Evolutionary conservation across 1,140 invertebrate genomes (phyloP), one percentile per base, ranked within the genome.

Genomic region (Globodera rostochiensis): DNA sequence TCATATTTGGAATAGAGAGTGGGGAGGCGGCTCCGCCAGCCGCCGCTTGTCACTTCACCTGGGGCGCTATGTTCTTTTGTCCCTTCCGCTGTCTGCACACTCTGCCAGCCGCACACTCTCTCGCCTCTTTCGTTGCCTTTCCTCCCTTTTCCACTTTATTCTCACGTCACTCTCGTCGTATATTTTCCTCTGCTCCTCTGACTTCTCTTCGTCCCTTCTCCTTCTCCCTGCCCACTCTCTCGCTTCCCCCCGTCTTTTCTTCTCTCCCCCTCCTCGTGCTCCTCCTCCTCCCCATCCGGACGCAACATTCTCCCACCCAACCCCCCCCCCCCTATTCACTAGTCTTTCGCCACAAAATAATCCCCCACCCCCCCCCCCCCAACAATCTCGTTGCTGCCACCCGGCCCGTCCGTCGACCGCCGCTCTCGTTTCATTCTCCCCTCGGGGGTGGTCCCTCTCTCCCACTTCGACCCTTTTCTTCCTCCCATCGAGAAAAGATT

Each of bases 291-390:
- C 13, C 21, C 69, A 25, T 71, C 69, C 69, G 69, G 69, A 71
- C 69, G 69, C 69, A 71, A 71, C 69, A 71, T 71, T 71, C 46
- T 47, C 25, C 69, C 69, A 71, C 69, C 46, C 66, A 69, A 69
- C 66, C 25, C 69, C 69, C 4, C 21, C 60, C 25, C 69, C 69
- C 25, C 69, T 13, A 47, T 71, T 36, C 69, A 71, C 25, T 47
- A 15, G 8, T 60, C 57, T 60, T 60, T 60, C 57, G 57, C 57
- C 69, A 71, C 69, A 71, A 71, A 71, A 71, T 71, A 71, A 71
- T 71, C 69, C n/a, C 25, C 4, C 66, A 5, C 69, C 25, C 25
- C 25, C 25, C 25, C 0, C 25, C 25, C 57, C 57, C 19, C 57
- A 60, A 6, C 57, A 60, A 19, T 60, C 57, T 60, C 57, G 57